A percentile compares a stretch with the other conserved stretches of the same genome.
These are phyloP conservation scores for Epinephelus awoara DNA, from an alignment of 2,797 vertebrate species.

Conservation along the genomic window DNA sequence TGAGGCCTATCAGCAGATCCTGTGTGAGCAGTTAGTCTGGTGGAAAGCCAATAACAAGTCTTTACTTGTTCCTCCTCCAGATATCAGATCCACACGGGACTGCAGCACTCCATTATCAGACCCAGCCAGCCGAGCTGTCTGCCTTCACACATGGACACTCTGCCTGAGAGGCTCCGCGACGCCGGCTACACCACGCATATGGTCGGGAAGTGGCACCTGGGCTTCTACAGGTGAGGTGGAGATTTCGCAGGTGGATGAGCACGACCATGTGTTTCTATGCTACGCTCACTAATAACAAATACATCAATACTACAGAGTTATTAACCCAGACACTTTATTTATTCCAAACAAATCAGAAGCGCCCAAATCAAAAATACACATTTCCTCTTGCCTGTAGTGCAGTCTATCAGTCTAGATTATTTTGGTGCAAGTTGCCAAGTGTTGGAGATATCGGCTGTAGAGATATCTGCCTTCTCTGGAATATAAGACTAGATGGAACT, in stretches of 20 bases:
- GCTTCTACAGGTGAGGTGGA: slow-evolving; percentile 91
- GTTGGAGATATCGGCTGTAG: too few species aligned
- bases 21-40: not conserved
- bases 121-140: slow-evolving; percentile 96
- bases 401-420: too few species aligned
- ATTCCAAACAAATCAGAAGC: not conserved
- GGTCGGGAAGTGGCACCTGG: slow-evolving; percentile 99
- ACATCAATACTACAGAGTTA: not conserved
- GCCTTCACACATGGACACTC: slow-evolving; percentile 91
- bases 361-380: too few species aligned
- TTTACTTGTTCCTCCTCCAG: slow-evolving; percentile 72
- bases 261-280: not conserved
- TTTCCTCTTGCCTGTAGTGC: too few species aligned
- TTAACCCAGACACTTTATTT: not conserved
- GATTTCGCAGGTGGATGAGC: not conserved
- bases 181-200: slow-evolving; percentile 95
- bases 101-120: slow-evolving; percentile 98
- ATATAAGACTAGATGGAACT: too few species aligned
- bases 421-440: too few species aligned
- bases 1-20: not conserved
- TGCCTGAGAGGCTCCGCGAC: slow-evolving; percentile 94
- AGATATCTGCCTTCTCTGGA: too few species aligned
- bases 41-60: not conserved
- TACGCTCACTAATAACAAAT: not conserved
- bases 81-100: slow-evolving; percentile 98